A percentile compares a stretch with the other conserved stretches of the same genome.
These are phyloP conservation scores for Uropetala carovei DNA, from an alignment of 2,888 invertebrate genomes.

Conservation along the genomic window DNA sequence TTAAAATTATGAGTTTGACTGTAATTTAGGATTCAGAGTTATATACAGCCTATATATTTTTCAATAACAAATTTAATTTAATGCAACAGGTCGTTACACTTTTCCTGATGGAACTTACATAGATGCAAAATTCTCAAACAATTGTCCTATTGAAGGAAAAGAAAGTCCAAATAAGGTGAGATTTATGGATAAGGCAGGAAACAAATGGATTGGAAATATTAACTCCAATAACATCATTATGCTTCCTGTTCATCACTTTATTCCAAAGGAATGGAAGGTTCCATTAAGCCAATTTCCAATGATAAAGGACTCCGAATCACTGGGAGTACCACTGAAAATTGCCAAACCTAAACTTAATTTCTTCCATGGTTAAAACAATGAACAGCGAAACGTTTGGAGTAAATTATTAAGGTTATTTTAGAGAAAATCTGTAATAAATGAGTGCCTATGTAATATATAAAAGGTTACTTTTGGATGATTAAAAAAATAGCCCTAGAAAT, in stretches of 20 bases:
- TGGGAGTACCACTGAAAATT: not conserved
- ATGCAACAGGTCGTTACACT: not conserved
- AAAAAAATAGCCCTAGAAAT: no score
- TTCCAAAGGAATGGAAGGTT: slow-evolving; percentile 31
- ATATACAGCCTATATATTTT: no score
- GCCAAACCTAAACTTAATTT: slow-evolving; percentile 2
- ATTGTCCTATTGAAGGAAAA: not conserved
- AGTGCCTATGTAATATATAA: no score
- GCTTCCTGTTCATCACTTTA: slow-evolving; percentile 15
- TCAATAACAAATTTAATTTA: not conserved
- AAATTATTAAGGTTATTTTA: no score
- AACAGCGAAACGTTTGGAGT: no score
- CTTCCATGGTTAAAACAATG: no score
- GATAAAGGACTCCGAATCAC: not conserved
- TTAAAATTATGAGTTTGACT: no score
- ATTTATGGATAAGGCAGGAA: not conserved
- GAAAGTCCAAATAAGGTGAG: not conserved
- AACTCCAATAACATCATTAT: not conserved
- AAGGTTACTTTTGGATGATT: no score
- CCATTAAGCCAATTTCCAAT: not conserved
- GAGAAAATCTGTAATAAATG: no score
- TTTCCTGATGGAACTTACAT: not conserved
- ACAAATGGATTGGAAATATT: not conserved
- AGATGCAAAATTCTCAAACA: not conserved
- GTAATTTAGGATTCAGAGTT: no score